These are phyloP conservation scores for Spermophilus dauricus DNA, from an alignment of 2,113 vertebrate genomes.

Conservation along the genomic window DNA sequence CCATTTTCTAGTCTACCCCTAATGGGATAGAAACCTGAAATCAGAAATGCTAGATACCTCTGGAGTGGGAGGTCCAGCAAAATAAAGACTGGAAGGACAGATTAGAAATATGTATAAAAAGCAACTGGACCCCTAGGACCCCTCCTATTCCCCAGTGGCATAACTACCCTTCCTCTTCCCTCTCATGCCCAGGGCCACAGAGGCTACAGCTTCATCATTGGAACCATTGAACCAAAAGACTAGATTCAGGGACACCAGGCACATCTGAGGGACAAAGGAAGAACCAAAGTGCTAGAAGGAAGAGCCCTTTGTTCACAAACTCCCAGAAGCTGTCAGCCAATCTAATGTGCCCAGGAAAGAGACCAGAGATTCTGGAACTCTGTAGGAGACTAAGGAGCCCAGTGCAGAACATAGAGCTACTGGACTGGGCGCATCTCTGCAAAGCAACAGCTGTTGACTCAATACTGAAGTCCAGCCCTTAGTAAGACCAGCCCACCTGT, in stretches of 20 bases:
- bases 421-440: neutral
- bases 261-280: neutral
- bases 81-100: neutral
- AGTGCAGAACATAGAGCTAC: neutral
- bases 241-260: neutral
- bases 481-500: neutral
- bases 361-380: neutral
- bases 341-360: neutral
- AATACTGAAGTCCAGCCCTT: neutral
- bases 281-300: neutral
- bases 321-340: neutral
- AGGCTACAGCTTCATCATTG: neutral
- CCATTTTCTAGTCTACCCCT: neutral
- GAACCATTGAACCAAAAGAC: neutral
- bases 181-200: neutral
- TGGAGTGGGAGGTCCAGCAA: neutral
- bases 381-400: neutral
- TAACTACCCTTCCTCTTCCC: neutral
- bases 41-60: neutral
- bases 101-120: neutral
- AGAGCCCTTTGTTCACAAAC: neutral
- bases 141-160: neutral
- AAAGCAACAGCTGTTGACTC: neutral
- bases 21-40: neutral
- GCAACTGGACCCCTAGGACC: neutral